phyloP scores from a whole-genome alignment of 37 sponge, comb jelly and placozoan genomes.

The Geodia barretti region DNA sequence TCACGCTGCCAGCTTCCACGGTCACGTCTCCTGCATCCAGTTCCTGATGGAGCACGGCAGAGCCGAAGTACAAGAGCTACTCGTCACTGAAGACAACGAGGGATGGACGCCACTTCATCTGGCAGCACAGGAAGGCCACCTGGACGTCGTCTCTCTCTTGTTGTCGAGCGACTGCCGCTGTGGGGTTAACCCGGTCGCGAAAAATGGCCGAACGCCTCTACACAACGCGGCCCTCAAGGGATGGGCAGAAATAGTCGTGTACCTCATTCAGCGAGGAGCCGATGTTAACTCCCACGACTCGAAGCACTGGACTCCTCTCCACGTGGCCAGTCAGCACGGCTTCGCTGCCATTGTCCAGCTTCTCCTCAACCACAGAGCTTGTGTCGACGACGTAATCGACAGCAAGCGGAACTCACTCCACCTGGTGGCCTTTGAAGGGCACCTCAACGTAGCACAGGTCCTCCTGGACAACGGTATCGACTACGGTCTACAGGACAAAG shows the following conservation, averaged over 20 bases:
- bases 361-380: slow-evolving; percentile 38
- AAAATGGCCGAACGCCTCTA: slow-evolving; percentile 79
- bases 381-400: slow-evolving; percentile 63
- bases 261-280: slow-evolving; percentile 53
- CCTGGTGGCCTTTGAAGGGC: slow-evolving; percentile 82
- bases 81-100: slow-evolving; percentile 58
- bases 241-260: slow-evolving; percentile 13
- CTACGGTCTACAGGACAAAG: slow-evolving; percentile 70
- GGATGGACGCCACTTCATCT: slow-evolving; percentile 87
- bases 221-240: slow-evolving; percentile 86
- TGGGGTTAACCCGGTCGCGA: slow-evolving; percentile 43
- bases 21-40: slow-evolving; percentile 63
- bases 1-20: slow-evolving; percentile 81
- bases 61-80: not conserved
- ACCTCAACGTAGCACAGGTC: slow-evolving; percentile 44
- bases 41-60: slow-evolving; percentile 13
- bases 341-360: slow-evolving; percentile 49
- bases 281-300: slow-evolving; percentile 35
- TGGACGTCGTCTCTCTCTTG: slow-evolving; percentile 59
- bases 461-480: slow-evolving; percentile 56
- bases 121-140: slow-evolving; percentile 80
- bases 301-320: slow-evolving; percentile 77
- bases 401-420: slow-evolving; percentile 74
- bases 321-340: slow-evolving; percentile 83
- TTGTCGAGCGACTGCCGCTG: slow-evolving; percentile 2